Conservation (phyloP, 2,113 vertebrate species). For the Cranoglanis bouderius region DNA sequence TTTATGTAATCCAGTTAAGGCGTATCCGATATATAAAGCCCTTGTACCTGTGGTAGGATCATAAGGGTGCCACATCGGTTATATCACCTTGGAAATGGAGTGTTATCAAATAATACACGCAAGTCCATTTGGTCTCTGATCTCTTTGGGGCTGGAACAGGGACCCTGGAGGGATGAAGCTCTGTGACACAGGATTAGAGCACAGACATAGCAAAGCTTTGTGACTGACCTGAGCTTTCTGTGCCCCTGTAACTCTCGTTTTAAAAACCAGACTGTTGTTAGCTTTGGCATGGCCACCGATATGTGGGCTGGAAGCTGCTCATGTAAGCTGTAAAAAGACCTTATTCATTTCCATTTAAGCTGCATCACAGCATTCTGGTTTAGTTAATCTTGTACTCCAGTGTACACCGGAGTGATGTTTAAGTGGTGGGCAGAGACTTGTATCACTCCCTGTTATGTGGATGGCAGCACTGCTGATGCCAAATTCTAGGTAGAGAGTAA, state of each 20-base stretch:
- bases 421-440: not conserved
- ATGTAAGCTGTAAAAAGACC: not conserved
- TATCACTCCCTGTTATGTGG: not conserved
- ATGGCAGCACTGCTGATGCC: not conserved
- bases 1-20: slow-evolving; percentile 62
- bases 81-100: slow-evolving; percentile 59
- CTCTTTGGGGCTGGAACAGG: slow-evolving; percentile 42
- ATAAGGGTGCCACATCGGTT: slow-evolving; percentile 51
- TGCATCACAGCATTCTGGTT: slow-evolving; percentile 7
- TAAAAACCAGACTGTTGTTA: not conserved
- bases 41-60: slow-evolving; percentile 62
- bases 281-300: not conserved
- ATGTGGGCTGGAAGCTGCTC: not conserved
- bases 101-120: slow-evolving; percentile 62
- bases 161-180: slow-evolving; percentile 44
- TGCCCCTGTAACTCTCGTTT: not conserved
- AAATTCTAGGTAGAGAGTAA: not conserved
- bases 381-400: not conserved
- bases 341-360: slow-evolving; percentile 5
- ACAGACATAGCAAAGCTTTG: slow-evolving; percentile 42
- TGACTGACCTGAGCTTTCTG: slow-evolving; percentile 20
- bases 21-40: slow-evolving; percentile 61
- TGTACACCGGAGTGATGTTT: not conserved
- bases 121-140: slow-evolving; percentile 52
- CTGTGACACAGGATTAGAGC: slow-evolving; percentile 56